Base-by-base conservation (phyloP, 2,888 invertebrate species). In the Mythimna pallens region DNA sequence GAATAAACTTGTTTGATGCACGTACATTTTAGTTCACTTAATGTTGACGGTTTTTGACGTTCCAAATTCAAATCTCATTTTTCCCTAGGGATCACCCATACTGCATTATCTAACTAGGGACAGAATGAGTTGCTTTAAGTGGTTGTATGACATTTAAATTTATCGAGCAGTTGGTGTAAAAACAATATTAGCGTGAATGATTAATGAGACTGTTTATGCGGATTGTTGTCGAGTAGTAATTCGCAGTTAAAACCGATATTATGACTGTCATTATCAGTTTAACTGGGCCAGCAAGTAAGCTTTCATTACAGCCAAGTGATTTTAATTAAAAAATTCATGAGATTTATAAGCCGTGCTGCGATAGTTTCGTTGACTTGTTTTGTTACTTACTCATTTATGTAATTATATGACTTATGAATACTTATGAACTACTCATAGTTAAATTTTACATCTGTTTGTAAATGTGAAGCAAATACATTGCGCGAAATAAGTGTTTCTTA, bases 271-370 rank as follows among this genome's bases (percentile, higher is more conserved):
- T 52, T n/a, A n/a, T n/a, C n/a, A 20, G n/a, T n/a, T 52, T n/a
- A 52, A 52, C 9, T n/a, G 50, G 50, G 50, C 25, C 55, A 22
- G 25, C 25, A 57, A 17, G 17, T 34, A 75, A 74, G 30, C 17
- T 64, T 43, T 36, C 6, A n/a, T 54, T 36, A 54, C n/a, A 2
- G 12, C 36, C 3, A 36, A 40, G 20, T 20, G 36, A 55, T 25
- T 54, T 75, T 81, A 81, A 81, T 76, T 75, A 59, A 36, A 63
- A 70, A 58, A 81, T 59, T 54, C n/a, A 70, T 66, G 62, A 70
- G 63, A 77, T 76, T 76, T 54, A 52, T 52, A 40, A 69, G 43
- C 47, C 52, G 55, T 40, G 17, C 7, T 22, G 25, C 25, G n/a
- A 20, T 47, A 65, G 57, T 69, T 76, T 81, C 65, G 34, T 81